Evolutionary conservation across 2,113 vertebrate genomes (phyloP), one percentile per base, ranked within the genome.

Genomic region (Gnathonemus echidnorhynchus): DNA sequence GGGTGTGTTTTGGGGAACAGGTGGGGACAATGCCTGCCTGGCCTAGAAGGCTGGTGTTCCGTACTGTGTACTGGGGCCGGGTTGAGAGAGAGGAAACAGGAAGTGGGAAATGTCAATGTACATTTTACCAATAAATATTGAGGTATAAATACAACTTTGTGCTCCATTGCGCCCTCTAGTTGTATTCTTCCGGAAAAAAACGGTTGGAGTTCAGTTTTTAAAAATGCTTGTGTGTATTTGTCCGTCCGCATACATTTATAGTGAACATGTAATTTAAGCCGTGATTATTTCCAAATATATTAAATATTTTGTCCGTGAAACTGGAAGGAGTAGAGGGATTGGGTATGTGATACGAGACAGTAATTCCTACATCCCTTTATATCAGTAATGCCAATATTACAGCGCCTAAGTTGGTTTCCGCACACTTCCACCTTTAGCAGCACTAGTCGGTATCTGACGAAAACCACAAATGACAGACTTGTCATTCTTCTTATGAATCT

Each of bases 91-190:
- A 86, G 62, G 27, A 42, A 89, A 35, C 74, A 89, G 85, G 80
- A 49, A 91, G 88, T 83, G 50, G 93, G 89, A 80, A 90, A 80
- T 53, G 94, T 93, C 83, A 92, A 56, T 96, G 94, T 95, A 95
- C 83, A 96, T 95, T 96, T 96, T 96, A 96, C 94, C 90, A 95
- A 96, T 96, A 96, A 97, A 96, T 91, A 93, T 48, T 85, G 83
- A 85, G 94, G 94, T 95, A 95, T 93, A 90, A 93, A 92, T 92
- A 48, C 91, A 88, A 91, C 88, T 74, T 88, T 84, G 46, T 94
- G 87, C 77, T 93, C 91, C 89, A 90, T 94, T 70, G 62, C 91
- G 92, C 42, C 58, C 46, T 86, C n/a, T 52, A 17, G 19, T 46
- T 84, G 35, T 80, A 80, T 39, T 80, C 74, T 80, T 39, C 35